Evolutionary conservation across 2,113 vertebrate genomes (phyloP).

Genomic region (Sceloporus undulatus): DNA sequence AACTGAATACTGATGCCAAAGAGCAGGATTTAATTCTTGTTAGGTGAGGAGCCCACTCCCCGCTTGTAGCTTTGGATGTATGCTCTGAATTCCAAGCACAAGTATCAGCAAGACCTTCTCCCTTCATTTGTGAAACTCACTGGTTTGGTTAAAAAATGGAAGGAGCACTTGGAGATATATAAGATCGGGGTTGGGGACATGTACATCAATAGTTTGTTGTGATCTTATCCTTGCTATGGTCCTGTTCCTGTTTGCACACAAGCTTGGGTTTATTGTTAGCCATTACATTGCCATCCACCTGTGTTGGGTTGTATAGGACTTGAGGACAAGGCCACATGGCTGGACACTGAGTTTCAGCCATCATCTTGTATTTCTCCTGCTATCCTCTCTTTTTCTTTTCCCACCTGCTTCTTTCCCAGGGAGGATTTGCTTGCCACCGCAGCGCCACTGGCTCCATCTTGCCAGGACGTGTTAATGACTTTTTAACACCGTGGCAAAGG

Average conservation of each 20-base stretch:
- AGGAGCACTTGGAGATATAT: constrained; percentile 38
- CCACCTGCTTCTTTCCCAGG: background rate
- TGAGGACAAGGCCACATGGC: background rate
- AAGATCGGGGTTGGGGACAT: no score
- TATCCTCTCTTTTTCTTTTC: background rate
- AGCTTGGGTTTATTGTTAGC: no score
- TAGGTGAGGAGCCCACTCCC: background rate
- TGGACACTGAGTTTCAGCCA: background rate
- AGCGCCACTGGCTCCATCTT: background rate
- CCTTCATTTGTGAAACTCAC: constrained; percentile 12
- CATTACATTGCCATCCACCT: background rate
- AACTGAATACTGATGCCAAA: background rate
- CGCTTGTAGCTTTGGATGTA: background rate
- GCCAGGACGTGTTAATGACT: constrained; percentile 36
- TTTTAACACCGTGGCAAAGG: constrained; percentile 22
- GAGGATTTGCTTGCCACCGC: background rate
- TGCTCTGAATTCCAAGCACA: background rate
- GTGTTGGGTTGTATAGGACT: no score
- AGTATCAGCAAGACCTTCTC: constrained; percentile 18
- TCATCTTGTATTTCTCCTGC: background rate
- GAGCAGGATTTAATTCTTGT: background rate
- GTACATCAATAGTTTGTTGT: no score
- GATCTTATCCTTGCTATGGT: no score
- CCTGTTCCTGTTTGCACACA: no score
- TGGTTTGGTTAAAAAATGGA: constrained; percentile 1